These are phyloP conservation scores for Ericerus pela DNA, from an alignment of 1,140 invertebrate genomes.

Conservation along the genomic window DNA sequence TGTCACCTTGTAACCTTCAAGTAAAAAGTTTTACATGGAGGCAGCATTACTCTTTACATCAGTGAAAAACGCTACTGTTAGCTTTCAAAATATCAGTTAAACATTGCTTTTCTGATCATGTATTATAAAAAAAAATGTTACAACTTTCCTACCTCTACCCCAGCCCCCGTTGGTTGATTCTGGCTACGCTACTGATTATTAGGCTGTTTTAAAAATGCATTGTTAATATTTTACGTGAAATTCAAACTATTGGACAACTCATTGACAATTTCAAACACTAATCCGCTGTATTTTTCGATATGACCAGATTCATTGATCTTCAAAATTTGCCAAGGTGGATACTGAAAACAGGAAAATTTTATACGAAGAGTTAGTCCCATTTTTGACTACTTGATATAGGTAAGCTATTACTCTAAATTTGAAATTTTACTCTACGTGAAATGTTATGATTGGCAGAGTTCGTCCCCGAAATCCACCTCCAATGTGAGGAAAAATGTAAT, in stretches of 20 bases:
- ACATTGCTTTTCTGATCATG: no score
- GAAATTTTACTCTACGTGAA: conserved; percentile 43
- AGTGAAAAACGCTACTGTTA: no score
- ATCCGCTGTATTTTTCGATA: conserved; percentile 42
- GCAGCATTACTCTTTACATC: no score
- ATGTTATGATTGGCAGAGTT: conserved; percentile 46
- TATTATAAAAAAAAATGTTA: no score
- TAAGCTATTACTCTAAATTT: conserved; percentile 7
- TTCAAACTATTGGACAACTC: conserved; percentile 62
- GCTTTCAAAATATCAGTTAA: no score
- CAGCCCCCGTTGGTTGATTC: no score
- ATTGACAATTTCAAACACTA: conserved; percentile 64
- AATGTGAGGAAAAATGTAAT: conserved; percentile 63
- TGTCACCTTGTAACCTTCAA: no score
- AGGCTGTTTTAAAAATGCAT: no score
- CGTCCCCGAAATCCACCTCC: conserved; percentile 61
- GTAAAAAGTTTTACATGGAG: no score
- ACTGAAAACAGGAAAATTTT: conserved; percentile 37
- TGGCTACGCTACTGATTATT: no score
- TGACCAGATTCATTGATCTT: conserved; percentile 38
- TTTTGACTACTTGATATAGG: not conserved
- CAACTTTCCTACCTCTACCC: no score
- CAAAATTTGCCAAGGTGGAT: conserved; percentile 70
- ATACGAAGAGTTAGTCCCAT: not conserved
- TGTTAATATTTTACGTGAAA: conserved; percentile 47